Percentiles rank a stretch among this genome's conserved stretches.
These are phyloP conservation scores for Nothoprocta perdicaria DNA, from an alignment of 2,113 vertebrate genomes.

Conservation along the genomic window DNA sequence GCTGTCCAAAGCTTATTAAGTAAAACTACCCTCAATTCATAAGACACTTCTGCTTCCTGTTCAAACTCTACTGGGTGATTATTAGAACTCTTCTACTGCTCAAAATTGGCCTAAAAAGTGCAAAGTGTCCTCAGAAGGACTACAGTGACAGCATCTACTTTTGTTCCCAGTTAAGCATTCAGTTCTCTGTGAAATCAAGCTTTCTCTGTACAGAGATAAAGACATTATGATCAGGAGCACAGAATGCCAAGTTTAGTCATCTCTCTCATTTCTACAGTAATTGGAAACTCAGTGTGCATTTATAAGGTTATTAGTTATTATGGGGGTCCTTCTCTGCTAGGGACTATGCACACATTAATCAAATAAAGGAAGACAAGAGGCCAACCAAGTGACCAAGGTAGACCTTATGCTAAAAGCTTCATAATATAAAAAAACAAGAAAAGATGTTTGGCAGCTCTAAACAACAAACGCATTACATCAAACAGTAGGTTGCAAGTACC, in stretches of 20 bases:
- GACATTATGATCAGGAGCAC: neutral
- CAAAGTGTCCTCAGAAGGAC: neutral
- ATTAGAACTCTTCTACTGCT: neutral
- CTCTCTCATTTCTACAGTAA: neutral
- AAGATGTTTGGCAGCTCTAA: neutral
- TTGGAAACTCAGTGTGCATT: neutral
- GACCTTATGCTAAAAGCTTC: neutral
- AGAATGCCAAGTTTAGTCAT: too few species aligned
- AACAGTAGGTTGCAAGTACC: rapidly evolving
- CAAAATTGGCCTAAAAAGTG: too few species aligned
- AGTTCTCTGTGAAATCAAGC: neutral
- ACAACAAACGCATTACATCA: neutral
- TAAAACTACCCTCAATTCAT: neutral
- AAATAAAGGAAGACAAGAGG: neutral
- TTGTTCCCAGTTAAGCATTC: too few species aligned
- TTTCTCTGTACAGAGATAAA: neutral
- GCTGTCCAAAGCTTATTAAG: neutral
- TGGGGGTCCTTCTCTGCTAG: neutral
- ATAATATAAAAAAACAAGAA: neutral
- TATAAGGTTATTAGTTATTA: neutral
- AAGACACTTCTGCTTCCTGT: neutral
- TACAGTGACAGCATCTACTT: neutral
- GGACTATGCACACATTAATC: neutral
- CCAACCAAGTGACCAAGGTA: neutral
- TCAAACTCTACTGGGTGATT: neutral